Evolutionary conservation across 2,888 invertebrate species (phyloP).

Genomic region (Cryptosula pallasiana): DNA sequence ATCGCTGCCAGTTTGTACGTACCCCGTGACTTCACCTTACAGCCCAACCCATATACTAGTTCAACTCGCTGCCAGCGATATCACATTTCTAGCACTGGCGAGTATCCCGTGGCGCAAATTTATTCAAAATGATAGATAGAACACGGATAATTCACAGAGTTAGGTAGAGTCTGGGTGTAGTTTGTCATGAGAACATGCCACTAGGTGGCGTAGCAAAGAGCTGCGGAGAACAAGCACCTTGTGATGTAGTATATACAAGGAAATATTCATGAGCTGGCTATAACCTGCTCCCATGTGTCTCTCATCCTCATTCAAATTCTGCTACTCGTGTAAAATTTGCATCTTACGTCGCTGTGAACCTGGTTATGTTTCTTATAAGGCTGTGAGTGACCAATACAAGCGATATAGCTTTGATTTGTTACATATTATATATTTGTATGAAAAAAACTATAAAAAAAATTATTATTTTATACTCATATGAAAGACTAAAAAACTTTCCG

Average conservation of each 20-base stretch:
- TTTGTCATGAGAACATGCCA: too few relatives aligned
- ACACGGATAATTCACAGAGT: background rate
- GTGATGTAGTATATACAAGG: background rate
- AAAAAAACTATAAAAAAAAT: too few relatives aligned
- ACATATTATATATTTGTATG: too few relatives aligned
- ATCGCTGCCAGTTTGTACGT: background rate
- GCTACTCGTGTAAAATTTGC: too few relatives aligned
- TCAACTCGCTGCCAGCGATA: background rate
- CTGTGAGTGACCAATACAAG: too few relatives aligned
- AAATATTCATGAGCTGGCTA: background rate
- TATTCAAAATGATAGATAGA: background rate
- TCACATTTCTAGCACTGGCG: background rate
- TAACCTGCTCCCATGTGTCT: background rate
- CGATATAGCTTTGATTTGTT: too few relatives aligned
- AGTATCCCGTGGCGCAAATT: background rate
- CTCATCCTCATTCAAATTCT: background rate
- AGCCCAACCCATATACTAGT: background rate
- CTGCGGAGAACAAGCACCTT: too few relatives aligned
- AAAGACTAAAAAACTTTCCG: too few relatives aligned
- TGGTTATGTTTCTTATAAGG: too few relatives aligned
- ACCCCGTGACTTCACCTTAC: background rate
- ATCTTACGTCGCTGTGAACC: too few relatives aligned
- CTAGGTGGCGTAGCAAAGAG: too few relatives aligned
- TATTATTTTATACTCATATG: too few relatives aligned
- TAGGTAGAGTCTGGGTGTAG: background rate